Evolutionary conservation across 2,797 vertebrate genomes (phyloP).

Genomic region (Pelodytes ibericus): DNA sequence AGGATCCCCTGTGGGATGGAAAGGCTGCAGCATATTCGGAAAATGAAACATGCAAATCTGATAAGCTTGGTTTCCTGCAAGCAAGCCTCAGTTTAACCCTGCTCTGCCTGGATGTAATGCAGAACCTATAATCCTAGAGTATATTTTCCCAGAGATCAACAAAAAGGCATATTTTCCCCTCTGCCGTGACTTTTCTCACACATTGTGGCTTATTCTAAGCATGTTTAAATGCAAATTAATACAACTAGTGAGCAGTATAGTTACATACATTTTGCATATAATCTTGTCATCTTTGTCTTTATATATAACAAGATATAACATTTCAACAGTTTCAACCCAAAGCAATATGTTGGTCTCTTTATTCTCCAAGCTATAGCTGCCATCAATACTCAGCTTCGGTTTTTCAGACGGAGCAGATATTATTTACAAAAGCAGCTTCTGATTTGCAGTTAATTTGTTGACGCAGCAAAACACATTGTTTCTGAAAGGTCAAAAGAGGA

Average conservation of each 20-base stretch:
- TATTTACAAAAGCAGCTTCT: slow-evolving; percentile 64
- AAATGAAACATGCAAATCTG: slow-evolving; percentile 51
- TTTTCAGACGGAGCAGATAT: slow-evolving; percentile 39
- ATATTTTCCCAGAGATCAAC: no score
- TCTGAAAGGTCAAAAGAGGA: slow-evolving; percentile 76
- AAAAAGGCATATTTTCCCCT: no score
- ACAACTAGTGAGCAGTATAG: no score
- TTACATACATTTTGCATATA: no score
- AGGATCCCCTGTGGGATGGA: slow-evolving; percentile 46
- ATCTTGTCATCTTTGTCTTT: no score
- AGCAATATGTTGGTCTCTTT: background rate
- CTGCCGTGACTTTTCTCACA: no score
- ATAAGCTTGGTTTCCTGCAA: slow-evolving; percentile 31
- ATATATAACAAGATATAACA: no score
- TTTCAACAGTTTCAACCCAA: no score
- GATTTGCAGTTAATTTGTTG: slow-evolving; percentile 78
- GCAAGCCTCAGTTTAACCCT: slow-evolving; percentile 27
- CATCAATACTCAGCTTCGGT: slow-evolving; percentile 28
- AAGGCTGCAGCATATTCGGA: slow-evolving; percentile 50
- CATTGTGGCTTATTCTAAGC: no score
- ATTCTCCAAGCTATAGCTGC: slow-evolving; percentile 21
- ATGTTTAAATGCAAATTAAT: no score
- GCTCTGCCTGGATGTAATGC: slow-evolving; percentile 6
- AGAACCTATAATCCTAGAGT: no score
- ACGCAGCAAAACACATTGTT: slow-evolving; percentile 76